phyloP scores from a whole-genome alignment of 2,888 invertebrate species.

The Ditula angustiorana region DNA sequence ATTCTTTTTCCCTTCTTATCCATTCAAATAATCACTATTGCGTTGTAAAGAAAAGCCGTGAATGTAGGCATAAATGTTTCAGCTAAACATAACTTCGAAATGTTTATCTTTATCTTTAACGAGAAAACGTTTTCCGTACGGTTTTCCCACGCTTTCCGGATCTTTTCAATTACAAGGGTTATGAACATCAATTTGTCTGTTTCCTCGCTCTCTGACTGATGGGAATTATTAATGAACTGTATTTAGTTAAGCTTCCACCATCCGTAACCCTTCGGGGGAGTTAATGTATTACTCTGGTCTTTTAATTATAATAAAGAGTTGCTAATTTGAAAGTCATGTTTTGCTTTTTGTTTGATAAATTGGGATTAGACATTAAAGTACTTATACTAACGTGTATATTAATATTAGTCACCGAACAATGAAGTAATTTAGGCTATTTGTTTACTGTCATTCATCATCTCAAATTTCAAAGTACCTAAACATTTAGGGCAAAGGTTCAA shows the following conservation, averaged over 20 bases:
- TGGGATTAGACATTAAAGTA: too few species aligned
- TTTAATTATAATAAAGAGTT: conserved; percentile 3
- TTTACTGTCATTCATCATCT: too few species aligned
- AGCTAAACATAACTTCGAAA: not conserved
- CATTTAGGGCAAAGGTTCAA: too few species aligned
- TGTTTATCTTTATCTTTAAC: conserved; percentile 5
- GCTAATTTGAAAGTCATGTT: not conserved
- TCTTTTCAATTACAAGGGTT: conserved; percentile 39
- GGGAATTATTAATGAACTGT: conserved; percentile 32
- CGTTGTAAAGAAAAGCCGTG: too few species aligned
- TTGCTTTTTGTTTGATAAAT: not conserved
- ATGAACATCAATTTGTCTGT: conserved; percentile 38
- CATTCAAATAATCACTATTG: too few species aligned
- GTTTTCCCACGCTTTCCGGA: conserved; percentile 24
- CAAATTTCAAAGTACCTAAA: too few species aligned
- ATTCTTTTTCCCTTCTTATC: too few species aligned
- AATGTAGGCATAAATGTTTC: conserved; percentile 8
- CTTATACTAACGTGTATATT: too few species aligned
- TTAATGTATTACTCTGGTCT: conserved; percentile 1
- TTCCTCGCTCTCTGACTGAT: conserved; percentile 31
- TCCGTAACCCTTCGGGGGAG: conserved; percentile 23
- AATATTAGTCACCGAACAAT: too few species aligned
- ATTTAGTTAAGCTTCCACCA: conserved; percentile 24
- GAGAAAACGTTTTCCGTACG: conserved; percentile 9
- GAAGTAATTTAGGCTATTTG: too few species aligned